phyloP scores from a whole-genome alignment of 2,797 vertebrate genomes.

The Thunnus albacares region DNA sequence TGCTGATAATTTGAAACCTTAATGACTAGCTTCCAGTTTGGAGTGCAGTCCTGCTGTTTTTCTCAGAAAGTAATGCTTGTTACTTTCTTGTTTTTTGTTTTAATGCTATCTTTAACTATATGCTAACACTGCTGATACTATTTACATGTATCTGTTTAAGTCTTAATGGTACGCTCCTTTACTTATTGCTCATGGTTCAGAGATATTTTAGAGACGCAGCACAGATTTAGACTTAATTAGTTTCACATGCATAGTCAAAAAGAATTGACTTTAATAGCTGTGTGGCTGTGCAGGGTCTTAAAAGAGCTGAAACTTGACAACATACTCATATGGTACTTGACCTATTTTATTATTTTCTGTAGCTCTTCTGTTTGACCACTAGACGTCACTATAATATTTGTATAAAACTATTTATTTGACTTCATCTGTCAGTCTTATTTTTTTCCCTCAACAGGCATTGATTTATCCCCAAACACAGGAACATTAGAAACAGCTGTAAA shows the following conservation, averaged over 20 bases:
- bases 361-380: slow-evolving; percentile 64
- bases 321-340: not conserved
- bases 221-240: too few species aligned
- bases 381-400: slow-evolving; percentile 63
- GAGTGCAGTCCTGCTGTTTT: slow-evolving; percentile 59
- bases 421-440: too few species aligned
- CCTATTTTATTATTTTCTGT: not conserved
- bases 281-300: not conserved
- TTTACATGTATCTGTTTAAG: slow-evolving; percentile 39
- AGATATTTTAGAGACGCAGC: slow-evolving; percentile 25
- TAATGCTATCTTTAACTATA: slow-evolving; percentile 19
- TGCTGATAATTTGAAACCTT: slow-evolving; percentile 55
- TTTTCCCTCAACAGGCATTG: too few species aligned
- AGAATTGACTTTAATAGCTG: slow-evolving; percentile 4
- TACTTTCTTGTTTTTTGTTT: slow-evolving; percentile 11
- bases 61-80: slow-evolving; percentile 9
- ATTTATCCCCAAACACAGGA: too few species aligned
- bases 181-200: slow-evolving; percentile 23
- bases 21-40: slow-evolving; percentile 50
- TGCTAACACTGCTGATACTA: slow-evolving; percentile 16
- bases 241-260: not conserved
- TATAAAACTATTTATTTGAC: not conserved
- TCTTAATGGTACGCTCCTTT: slow-evolving; percentile 23
- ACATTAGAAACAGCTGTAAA: too few species aligned
- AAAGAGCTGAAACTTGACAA: not conserved